A percentile compares a stretch with the other conserved stretches of the same genome.
phyloP scores from a whole-genome alignment of 1,140 invertebrate species.

The Macrostomum lignano region DNA sequence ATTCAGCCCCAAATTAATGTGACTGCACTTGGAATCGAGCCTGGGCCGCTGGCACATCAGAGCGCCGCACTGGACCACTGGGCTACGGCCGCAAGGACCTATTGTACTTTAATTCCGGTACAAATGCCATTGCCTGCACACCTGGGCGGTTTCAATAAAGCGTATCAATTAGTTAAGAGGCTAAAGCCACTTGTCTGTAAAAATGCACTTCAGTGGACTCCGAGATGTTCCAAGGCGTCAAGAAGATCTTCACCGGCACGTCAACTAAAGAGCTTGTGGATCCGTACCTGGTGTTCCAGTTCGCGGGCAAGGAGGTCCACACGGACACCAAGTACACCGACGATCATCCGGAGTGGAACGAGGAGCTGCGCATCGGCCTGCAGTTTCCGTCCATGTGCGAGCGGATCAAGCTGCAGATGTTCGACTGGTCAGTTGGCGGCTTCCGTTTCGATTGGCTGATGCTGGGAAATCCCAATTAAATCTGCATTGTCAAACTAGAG shows the following conservation, averaged over 20 bases:
- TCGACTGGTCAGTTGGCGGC: constrained; percentile 29
- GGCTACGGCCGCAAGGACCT: too few relatives aligned
- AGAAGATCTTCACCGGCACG: constrained; percentile 23
- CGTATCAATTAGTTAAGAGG: too few relatives aligned
- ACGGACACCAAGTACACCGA: constrained; percentile 27
- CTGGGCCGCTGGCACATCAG: too few relatives aligned
- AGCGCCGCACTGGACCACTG: too few relatives aligned
- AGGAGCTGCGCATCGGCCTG: constrained; percentile 22
- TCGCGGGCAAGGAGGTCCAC: constrained; percentile 28
- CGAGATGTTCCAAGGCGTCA: constrained; percentile 25
- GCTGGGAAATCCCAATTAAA: too few relatives aligned
- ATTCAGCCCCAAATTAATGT: too few relatives aligned
- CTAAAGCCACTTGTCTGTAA: constrained; percentile 3
- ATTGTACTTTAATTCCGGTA: too few relatives aligned
- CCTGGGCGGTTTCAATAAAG: too few relatives aligned
- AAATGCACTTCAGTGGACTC: constrained; percentile 24
- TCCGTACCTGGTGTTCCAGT: constrained; percentile 27
- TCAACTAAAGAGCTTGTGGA: constrained; percentile 28
- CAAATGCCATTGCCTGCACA: too few relatives aligned
- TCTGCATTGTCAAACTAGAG: too few relatives aligned
- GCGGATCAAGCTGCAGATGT: constrained; percentile 23
- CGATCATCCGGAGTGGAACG: constrained; percentile 28
- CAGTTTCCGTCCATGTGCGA: constrained; percentile 32
- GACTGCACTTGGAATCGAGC: too few relatives aligned
- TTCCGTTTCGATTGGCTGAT: too few relatives aligned